These are phyloP conservation scores for Zoroaster sp. DNA, from an alignment of 53 echinoderm and acorn worm species.

Conservation along the genomic window DNA sequence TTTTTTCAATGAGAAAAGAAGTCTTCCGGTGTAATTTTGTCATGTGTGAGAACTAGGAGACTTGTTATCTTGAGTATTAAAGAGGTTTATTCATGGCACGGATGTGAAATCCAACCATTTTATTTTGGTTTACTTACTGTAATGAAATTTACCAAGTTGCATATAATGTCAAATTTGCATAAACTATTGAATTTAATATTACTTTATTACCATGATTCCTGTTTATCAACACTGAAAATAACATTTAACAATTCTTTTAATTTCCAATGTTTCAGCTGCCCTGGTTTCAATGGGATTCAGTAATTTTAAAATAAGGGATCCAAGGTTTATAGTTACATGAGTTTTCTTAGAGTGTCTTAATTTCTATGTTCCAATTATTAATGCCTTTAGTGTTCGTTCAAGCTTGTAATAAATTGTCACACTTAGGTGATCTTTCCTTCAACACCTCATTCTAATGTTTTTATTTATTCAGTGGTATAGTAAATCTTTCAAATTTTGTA, in stretches of 20 bases:
- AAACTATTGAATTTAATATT: constrained; percentile 30
- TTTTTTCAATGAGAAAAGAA: constrained; percentile 59
- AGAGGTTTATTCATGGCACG: constrained; percentile 47
- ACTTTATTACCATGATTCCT: constrained; percentile 26
- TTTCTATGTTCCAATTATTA: constrained; percentile 57
- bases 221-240: neutral
- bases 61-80: constrained; percentile 52
- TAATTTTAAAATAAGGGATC: constrained; percentile 26
- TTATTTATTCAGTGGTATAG: neutral
- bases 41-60: constrained; percentile 2
- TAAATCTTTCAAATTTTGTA: too few relatives aligned
- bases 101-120: constrained; percentile 49
- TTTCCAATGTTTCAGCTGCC: constrained; percentile 5
- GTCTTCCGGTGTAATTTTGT: constrained; percentile 58
- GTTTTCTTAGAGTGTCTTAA: constrained; percentile 28
- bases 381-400: constrained; percentile 59
- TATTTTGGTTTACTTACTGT: constrained; percentile 51
- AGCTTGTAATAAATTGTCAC: constrained; percentile 63
- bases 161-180: constrained; percentile 43
- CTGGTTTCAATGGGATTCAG: constrained; percentile 33
- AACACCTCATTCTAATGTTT: neutral
- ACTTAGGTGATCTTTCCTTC: constrained; percentile 63
- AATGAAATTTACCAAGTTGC: constrained; percentile 38
- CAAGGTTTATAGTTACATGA: neutral
- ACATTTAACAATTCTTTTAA: neutral